Conservation (phyloP, 2,797 vertebrate species). For the Sparus aurata region DNA sequence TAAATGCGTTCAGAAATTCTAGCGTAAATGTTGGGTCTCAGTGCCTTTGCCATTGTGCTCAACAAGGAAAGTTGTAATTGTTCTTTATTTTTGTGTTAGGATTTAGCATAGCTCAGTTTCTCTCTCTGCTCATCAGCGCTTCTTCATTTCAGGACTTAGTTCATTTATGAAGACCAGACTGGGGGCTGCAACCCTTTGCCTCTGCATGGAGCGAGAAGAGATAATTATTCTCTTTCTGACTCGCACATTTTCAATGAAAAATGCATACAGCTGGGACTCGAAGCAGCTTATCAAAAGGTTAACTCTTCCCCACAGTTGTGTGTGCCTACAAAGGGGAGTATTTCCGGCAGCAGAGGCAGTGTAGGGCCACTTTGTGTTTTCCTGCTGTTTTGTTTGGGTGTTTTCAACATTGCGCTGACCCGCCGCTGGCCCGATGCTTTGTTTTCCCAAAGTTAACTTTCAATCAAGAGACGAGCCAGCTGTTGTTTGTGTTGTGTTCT, state of each 20-base stretch:
- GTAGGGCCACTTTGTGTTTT: conserved; percentile 62
- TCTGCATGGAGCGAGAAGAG: conserved; percentile 59
- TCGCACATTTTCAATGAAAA: conserved; percentile 78
- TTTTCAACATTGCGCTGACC: conserved; percentile 70
- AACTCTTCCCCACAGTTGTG: conserved; percentile 79
- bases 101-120: conserved; percentile 52
- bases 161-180: conserved; percentile 72
- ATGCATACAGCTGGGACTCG: conserved; percentile 79
- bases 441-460: conserved; percentile 79
- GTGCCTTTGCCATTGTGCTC: neutral
- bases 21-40: neutral
- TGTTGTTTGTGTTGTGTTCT: conserved; percentile 70
- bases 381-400: conserved; percentile 76
- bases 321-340: conserved; percentile 69
- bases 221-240: conserved; percentile 83
- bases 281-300: conserved; percentile 82
- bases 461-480: conserved; percentile 77
- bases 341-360: conserved; percentile 59
- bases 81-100: conserved; percentile 20
- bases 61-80: conserved; percentile 20
- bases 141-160: conserved; percentile 54
- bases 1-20: neutral
- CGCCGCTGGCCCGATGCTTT: conserved; percentile 57
- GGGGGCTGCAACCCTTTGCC: conserved; percentile 63
- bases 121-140: conserved; percentile 54